Evolutionary conservation across 1,140 invertebrate genomes (phyloP).

Genomic region (Leptinotarsa lineolata): DNA sequence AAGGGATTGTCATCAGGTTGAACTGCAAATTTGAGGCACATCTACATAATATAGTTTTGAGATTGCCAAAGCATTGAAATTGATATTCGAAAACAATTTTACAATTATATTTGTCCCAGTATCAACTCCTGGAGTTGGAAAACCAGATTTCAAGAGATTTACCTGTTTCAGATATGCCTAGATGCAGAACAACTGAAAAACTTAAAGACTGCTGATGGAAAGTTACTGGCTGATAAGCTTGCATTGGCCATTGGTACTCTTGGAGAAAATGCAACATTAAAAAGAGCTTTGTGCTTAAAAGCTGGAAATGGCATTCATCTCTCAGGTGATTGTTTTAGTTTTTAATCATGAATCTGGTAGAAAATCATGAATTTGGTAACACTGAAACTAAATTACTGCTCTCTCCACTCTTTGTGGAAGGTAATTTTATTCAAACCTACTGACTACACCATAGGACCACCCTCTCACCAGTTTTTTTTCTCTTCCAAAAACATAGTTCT

Average conservation of each 20-base stretch:
- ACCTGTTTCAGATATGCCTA: slow-evolving; percentile 63
- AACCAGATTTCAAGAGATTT: no score
- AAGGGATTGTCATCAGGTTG: background rate
- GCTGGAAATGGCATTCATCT: slow-evolving; percentile 62
- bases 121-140: no score
- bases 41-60: background rate
- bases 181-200: slow-evolving; percentile 69
- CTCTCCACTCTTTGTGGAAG: no score
- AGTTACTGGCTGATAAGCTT: slow-evolving; percentile 76
- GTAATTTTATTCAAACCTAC: no score
- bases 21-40: background rate
- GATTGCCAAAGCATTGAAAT: background rate
- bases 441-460: no score
- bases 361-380: no score
- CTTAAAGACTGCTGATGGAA: slow-evolving; percentile 65
- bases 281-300: slow-evolving; percentile 75
- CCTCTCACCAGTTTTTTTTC: no score
- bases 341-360: no score
- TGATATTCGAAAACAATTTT: background rate
- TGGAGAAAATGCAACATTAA: slow-evolving; percentile 86
- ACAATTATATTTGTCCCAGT: background rate
- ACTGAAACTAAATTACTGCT: no score
- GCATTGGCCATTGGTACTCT: slow-evolving; percentile 83
- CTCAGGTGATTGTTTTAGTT: slow-evolving; percentile 26
- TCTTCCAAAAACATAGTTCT: no score